Percentiles rank a stretch among this genome's conserved stretches.
phyloP scores from a whole-genome alignment of 2,113 vertebrate species.

The Vicugna pacos region DNA sequence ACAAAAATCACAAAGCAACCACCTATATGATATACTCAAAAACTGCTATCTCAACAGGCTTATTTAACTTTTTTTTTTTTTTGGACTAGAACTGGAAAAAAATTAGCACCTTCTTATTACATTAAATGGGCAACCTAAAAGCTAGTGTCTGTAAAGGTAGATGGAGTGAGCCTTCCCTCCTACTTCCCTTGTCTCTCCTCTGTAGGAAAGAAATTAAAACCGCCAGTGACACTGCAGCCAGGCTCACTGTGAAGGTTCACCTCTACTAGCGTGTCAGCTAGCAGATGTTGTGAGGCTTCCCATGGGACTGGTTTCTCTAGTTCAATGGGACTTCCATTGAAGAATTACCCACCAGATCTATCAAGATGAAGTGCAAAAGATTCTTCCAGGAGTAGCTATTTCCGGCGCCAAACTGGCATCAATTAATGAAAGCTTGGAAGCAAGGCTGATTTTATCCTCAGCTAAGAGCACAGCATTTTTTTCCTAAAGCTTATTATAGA shows the following conservation, averaged over 20 bases:
- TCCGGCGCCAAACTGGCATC: not conserved
- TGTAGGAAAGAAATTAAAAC: not conserved
- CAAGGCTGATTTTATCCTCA: not conserved
- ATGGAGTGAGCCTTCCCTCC: too few relatives aligned
- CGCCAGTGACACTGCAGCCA: not conserved
- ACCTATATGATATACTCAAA: constrained; percentile 24
- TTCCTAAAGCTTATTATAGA: not conserved
- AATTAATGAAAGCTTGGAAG: not conserved
- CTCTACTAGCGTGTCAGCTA: not conserved
- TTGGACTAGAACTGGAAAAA: constrained; percentile 10
- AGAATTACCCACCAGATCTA: not conserved
- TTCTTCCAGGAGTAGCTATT: not conserved
- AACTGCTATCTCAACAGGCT: not conserved
- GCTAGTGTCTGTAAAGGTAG: not conserved
- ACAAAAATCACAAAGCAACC: not conserved
- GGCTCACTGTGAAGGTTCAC: not conserved
- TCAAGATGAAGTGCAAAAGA: constrained; percentile 32
- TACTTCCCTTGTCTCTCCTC: rapidly evolving
- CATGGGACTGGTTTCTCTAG: not conserved
- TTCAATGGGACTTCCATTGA: not conserved
- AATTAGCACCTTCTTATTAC: not conserved
- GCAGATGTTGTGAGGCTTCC: not conserved
- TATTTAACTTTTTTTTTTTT: not conserved
- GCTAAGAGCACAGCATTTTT: not conserved
- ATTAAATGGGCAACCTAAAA: not conserved